Base-by-base conservation (phyloP, 2,888 invertebrate genomes). In the Lymantria monacha region DNA sequence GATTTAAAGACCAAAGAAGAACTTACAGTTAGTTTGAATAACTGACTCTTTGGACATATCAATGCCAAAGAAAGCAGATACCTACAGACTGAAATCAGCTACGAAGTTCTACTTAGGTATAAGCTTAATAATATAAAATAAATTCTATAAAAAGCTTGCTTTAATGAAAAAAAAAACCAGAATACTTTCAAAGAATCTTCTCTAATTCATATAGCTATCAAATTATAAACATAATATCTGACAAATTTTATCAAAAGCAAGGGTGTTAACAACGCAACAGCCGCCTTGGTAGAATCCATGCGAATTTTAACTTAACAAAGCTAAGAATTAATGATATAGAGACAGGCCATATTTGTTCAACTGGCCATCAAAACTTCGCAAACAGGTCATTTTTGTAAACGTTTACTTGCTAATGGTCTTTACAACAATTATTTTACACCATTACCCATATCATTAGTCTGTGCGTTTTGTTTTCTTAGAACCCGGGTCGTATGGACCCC, bases 361-460 rank as follows among this genome's bases (percentile, higher is more conserved):
- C 83, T 83, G 83, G 78, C 72, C 76, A 76, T 69, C 72, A 66
- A 55, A 64, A 71, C 69, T 74, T 66, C 63, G 80, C 76, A 85
- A 84, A 85, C 85, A 86, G 87, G 86, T 88, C 85, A 66, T 76
- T 79, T 75, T 76, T 74, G 70, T 69, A 72, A 69, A 54, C 74
- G 75, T 72, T 69, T 62, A 58, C 60, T 59, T 67, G 67, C 82
- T 85, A 85, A 87, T 86, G 86, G 85, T 75, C 76, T 67, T 51
- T 59, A 66, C 61, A 74, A 83, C 86, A 85, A 87, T 87, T 80
- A 87, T 83, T 85, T 77, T 63, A 80, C 77, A 70, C 84, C 84
- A 88, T 89, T 87, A 84, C 74, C 67, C 56, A 72, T 79, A 83
- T 87, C 89, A 87, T 89, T 89, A 87, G 81, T 72, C 70, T 79